Evolutionary conservation across 2,797 vertebrate species (phyloP).

Genomic region (Syndactyla subalaris): DNA sequence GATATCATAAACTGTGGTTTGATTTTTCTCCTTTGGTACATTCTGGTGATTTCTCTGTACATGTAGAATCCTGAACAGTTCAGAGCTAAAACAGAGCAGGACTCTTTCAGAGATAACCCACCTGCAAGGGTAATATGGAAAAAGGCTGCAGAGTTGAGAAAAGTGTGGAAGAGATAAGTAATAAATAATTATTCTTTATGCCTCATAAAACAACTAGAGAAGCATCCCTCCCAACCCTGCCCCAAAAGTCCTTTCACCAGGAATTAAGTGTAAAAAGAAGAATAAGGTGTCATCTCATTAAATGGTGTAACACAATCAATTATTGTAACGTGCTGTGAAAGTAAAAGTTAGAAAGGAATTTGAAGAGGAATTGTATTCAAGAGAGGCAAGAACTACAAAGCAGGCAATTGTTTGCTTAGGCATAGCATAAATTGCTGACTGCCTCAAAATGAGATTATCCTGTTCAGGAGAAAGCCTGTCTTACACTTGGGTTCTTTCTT

Average conservation of each 20-base stretch:
- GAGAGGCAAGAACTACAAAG: background rate
- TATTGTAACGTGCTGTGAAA: background rate
- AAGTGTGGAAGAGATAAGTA: background rate
- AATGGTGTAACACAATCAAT: background rate
- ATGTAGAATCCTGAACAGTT: background rate
- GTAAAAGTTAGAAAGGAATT: background rate
- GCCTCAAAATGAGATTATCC: background rate
- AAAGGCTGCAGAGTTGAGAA: background rate
- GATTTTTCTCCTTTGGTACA: background rate
- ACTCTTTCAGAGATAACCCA: background rate
- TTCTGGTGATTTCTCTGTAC: background rate
- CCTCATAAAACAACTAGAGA: background rate
- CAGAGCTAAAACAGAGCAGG: background rate
- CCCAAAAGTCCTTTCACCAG: background rate
- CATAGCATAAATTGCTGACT: background rate
- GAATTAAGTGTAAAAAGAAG: background rate
- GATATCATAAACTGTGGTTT: background rate
- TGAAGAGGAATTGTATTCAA: background rate
- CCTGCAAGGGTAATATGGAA: rapidly evolving
- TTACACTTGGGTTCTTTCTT: background rate
- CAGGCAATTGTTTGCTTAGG: background rate
- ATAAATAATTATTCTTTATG: background rate
- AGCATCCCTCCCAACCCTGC: too few species aligned
- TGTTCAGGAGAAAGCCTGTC: background rate
- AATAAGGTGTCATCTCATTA: background rate